These are phyloP conservation scores for Poeciliopsis turrubarensis DNA, from an alignment of 2,113 vertebrate species.

Conservation along the genomic window DNA sequence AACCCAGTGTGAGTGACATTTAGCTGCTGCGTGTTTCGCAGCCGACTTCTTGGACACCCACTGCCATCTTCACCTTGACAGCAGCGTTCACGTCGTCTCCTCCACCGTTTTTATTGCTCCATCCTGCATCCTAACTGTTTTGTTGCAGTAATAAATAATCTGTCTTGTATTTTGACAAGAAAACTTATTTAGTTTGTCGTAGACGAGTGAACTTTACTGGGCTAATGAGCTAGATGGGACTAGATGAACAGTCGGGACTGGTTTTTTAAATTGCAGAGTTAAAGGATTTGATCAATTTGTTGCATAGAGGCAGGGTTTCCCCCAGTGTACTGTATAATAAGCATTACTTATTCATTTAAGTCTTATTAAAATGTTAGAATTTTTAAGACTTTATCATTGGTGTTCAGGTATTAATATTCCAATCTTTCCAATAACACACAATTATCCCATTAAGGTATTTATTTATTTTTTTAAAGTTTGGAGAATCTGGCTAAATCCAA, in stretches of 20 bases:
- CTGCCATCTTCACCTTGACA: conserved; percentile 47
- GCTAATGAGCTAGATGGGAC: conserved; percentile 61
- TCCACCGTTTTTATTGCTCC: conserved; percentile 1
- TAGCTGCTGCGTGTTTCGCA: conserved; percentile 16
- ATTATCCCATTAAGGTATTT: too few relatives aligned
- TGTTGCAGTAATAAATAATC: conserved; percentile 50
- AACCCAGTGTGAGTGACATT: conserved; percentile 37
- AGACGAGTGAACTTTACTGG: conserved; percentile 53
- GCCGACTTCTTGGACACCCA: conserved; percentile 26
- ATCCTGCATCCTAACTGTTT: conserved; percentile 27
- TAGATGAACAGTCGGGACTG: conserved; percentile 34
- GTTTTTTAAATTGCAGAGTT: conserved; percentile 4
- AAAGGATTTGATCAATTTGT: neutral
- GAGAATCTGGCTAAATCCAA: too few relatives aligned
- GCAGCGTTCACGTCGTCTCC: conserved; percentile 21
- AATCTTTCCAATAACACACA: too few relatives aligned
- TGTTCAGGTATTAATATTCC: too few relatives aligned
- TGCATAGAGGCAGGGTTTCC: too few relatives aligned
- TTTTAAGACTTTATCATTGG: too few relatives aligned
- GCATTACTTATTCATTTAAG: too few relatives aligned
- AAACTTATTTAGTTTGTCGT: conserved; percentile 49
- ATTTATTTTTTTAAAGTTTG: too few relatives aligned
- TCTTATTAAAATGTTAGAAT: too few relatives aligned
- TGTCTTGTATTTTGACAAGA: conserved; percentile 60
- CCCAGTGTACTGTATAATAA: too few relatives aligned